A percentile compares a stretch with the other conserved stretches of the same genome.
phyloP scores from a whole-genome alignment of 2,797 vertebrate genomes.

The Morelia viridis region DNA sequence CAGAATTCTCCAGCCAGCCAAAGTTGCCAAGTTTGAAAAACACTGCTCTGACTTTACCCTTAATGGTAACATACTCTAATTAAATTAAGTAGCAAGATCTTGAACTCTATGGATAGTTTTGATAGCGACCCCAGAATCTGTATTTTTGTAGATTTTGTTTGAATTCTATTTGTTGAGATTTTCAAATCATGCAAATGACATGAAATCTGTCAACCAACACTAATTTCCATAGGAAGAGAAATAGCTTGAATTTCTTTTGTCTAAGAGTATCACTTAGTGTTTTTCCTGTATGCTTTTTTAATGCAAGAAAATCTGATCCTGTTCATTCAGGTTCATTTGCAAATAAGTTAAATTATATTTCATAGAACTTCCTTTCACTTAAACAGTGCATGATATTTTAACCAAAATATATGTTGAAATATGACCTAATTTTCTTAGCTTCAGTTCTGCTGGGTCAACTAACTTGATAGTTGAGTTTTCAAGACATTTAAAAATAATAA shows the following conservation, averaged over 20 bases:
- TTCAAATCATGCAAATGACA: neutral
- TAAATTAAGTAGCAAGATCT: neutral
- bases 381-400: neutral
- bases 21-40: neutral
- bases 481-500: neutral
- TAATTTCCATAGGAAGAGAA: neutral
- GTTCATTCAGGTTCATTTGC: neutral
- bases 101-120: neutral
- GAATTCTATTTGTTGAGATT: too few relatives aligned
- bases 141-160: neutral
- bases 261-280: neutral
- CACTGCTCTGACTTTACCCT: neutral
- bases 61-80: neutral
- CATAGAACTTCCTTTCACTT: neutral
- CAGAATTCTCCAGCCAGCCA: neutral
- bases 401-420: neutral
- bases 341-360: neutral
- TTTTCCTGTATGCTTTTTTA: neutral
- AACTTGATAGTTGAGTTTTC: neutral
- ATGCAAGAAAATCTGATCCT: neutral
- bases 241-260: neutral
- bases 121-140: too few relatives aligned
- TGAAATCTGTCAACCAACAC: neutral
- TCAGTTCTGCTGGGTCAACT: neutral
- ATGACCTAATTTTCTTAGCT: neutral